Percentiles rank a stretch among this genome's conserved stretches.
Conservation (phyloP, 2,797 vertebrate species). For the Phataginus tetradactyla region DNA sequence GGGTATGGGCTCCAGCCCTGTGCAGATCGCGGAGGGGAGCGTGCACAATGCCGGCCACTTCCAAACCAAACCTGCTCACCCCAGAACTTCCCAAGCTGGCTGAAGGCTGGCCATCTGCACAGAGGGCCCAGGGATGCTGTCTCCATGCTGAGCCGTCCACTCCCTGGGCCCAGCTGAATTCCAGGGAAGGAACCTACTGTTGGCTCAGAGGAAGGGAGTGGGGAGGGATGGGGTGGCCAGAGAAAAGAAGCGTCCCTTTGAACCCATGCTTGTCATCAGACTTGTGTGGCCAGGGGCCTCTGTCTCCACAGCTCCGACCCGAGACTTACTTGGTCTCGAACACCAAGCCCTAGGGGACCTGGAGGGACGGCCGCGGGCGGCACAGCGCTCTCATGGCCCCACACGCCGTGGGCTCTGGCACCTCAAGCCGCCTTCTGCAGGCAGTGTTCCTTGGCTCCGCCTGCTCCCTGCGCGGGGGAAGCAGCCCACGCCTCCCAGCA, state of each 20-base stretch:
- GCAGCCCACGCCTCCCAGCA: background rate
- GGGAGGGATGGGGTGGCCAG: background rate
- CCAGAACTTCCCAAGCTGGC: background rate
- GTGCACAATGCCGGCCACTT: too few species aligned
- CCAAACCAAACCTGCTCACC: background rate
- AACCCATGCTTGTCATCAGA: background rate
- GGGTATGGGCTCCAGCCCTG: background rate
- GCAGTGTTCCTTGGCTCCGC: background rate
- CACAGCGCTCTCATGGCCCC: too few species aligned
- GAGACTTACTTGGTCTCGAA: background rate
- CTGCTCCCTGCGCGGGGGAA: background rate
- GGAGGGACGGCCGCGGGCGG: too few species aligned
- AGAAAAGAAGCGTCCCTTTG: background rate
- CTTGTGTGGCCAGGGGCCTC: background rate
- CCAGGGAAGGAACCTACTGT: background rate
- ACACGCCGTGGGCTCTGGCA: too few species aligned
- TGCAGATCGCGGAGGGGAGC: background rate
- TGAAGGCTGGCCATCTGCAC: rapidly evolving
- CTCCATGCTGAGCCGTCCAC: background rate
- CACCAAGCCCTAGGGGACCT: background rate
- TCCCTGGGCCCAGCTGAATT: background rate
- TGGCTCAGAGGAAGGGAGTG: background rate
- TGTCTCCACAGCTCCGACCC: background rate
- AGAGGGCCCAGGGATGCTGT: background rate
- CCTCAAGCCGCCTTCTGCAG: background rate